These are phyloP conservation scores for Drosophila sturtevanti DNA, from an alignment of 1,140 invertebrate species.

Conservation along the genomic window DNA sequence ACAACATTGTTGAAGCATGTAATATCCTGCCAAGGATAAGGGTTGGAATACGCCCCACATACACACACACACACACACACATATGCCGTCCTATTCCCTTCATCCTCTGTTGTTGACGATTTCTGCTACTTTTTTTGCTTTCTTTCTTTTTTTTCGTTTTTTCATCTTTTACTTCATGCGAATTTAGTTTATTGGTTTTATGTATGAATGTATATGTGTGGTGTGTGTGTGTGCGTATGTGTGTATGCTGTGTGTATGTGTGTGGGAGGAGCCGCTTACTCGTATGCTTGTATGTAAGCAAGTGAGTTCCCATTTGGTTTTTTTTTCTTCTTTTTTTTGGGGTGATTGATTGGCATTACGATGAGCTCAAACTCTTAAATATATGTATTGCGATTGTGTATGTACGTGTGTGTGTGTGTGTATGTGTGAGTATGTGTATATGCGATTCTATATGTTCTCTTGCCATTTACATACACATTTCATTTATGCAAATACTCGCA, in stretches of 20 bases:
- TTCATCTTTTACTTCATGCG: conserved; percentile 53
- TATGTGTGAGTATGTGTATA: background rate
- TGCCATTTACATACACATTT: conserved; percentile 80
- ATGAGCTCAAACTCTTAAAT: conserved; percentile 29
- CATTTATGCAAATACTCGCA: conserved; percentile 80
- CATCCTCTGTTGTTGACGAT: conserved; percentile 68
- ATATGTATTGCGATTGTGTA: background rate
- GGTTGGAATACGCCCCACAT: conserved; percentile 65
- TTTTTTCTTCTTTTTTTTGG: conserved; percentile 47
- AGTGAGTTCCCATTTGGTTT: conserved; percentile 28
- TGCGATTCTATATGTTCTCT: background rate
- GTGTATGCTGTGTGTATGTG: conserved; percentile 20
- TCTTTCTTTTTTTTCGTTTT: conserved; percentile 9
- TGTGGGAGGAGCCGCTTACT: conserved; percentile 54
- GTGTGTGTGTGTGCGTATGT: conserved; percentile 27
- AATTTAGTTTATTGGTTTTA: conserved; percentile 81
- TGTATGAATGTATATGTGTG: conserved; percentile 34
- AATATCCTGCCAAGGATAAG: conserved; percentile 81
- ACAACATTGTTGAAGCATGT: conserved; percentile 81
- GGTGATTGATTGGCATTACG: conserved; percentile 80
- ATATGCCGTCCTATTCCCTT: conserved; percentile 26
- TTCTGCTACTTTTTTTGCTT: conserved; percentile 66
- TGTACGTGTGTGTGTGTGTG: background rate
- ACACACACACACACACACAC: conserved; percentile 25
- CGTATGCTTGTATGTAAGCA: conserved; percentile 28